Evolutionary conservation across 1,140 invertebrate species (phyloP).

Genomic region (Gryon sp.): DNA sequence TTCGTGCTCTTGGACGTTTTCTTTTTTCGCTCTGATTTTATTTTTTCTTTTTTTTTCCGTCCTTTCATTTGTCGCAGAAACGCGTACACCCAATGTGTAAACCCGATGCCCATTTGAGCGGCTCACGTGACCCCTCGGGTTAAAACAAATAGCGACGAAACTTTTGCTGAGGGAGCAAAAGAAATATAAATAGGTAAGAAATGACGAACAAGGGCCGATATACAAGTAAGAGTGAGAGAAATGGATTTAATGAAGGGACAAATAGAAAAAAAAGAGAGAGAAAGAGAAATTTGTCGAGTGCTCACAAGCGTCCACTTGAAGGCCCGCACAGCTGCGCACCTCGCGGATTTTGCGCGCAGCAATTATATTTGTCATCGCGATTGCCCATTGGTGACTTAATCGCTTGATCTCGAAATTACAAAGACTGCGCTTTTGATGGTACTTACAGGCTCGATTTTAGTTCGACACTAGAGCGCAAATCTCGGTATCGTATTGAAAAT

Average conservation of each 20-base stretch:
- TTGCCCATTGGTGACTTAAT: constrained; percentile 40
- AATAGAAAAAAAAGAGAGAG: no score
- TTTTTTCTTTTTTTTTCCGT: constrained; percentile 40
- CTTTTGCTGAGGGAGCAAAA: constrained; percentile 47
- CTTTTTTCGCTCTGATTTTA: constrained; percentile 8
- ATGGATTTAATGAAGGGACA: no score
- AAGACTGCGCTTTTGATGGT: constrained; percentile 18
- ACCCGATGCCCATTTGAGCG: constrained; percentile 75
- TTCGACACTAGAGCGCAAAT: no score
- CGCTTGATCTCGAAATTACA: constrained; percentile 30
- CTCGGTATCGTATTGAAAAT: background rate
- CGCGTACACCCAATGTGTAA: constrained; percentile 67
- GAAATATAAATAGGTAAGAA: constrained; percentile 30
- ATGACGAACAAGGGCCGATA: no score
- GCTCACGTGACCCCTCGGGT: constrained; percentile 71
- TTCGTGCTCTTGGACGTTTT: no score
- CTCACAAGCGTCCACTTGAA: constrained; percentile 43
- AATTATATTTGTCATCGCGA: constrained; percentile 51
- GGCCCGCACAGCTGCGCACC: constrained; percentile 67
- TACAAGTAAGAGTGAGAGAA: no score
- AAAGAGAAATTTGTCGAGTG: constrained; percentile 55
- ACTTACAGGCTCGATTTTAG: no score
- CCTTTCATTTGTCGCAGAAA: constrained; percentile 56
- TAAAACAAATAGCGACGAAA: constrained; percentile 75
- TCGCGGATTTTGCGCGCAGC: constrained; percentile 54